Conservation (phyloP, 2,113 vertebrate species). For the Trachemys scripta region DNA sequence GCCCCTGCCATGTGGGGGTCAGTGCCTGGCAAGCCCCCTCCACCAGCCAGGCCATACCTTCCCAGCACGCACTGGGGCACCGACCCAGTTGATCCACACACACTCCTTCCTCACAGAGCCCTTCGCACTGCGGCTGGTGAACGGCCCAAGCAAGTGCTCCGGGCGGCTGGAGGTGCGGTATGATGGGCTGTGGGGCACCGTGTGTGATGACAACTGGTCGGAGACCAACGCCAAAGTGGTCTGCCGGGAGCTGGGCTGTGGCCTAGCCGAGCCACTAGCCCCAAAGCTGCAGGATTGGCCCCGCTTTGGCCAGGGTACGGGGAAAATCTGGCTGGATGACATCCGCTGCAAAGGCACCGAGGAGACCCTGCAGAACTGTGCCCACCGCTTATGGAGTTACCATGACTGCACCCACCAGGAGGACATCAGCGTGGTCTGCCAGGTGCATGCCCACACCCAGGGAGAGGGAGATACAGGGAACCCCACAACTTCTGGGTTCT, state of each 20-base stretch:
- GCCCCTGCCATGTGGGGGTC: neutral
- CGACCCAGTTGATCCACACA: neutral
- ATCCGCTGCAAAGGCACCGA: neutral
- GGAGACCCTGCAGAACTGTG: neutral
- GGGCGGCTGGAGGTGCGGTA: neutral
- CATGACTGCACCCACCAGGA: neutral
- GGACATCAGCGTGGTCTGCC: neutral
- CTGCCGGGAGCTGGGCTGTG: constrained; percentile 53
- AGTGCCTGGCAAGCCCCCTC: too few relatives aligned
- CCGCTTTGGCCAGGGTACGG: neutral
- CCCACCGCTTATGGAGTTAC: neutral
- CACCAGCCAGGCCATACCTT: too few relatives aligned
- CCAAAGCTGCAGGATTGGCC: neutral
- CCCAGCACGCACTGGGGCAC: too few relatives aligned
- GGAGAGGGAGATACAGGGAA: neutral
- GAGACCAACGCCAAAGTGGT: neutral
- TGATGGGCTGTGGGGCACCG: neutral
- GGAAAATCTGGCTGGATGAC: neutral
- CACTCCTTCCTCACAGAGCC: neutral
- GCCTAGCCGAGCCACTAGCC: neutral
- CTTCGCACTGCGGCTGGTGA: neutral
- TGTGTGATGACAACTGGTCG: neutral
- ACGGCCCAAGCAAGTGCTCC: neutral
- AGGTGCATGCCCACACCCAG: neutral
- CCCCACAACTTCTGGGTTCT: neutral